These are phyloP conservation scores for Phortica variegata DNA, from an alignment of 1,140 invertebrate genomes.

Conservation along the genomic window DNA sequence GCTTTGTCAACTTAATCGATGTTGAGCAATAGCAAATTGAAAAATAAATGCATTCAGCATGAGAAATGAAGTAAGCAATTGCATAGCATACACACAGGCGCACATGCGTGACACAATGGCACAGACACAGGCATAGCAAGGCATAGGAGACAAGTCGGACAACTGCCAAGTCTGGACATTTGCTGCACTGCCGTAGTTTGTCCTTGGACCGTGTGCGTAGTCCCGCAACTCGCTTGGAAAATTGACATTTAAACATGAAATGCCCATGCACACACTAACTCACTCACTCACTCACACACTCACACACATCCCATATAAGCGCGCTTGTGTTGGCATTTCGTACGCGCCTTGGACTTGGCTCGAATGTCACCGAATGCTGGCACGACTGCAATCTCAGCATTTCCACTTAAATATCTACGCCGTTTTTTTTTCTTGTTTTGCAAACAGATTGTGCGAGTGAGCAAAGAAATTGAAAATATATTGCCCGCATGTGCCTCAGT, in stretches of 20 bases:
- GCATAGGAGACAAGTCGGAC: slow-evolving; percentile 13
- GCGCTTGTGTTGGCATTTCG: neutral
- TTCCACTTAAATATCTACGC: slow-evolving; percentile 39
- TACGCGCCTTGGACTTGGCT: neutral
- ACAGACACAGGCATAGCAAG: neutral
- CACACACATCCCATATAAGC: neutral
- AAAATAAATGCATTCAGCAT: slow-evolving; percentile 8
- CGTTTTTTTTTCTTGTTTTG: slow-evolving; percentile 20
- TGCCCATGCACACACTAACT: slow-evolving; percentile 19
- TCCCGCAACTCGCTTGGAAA: slow-evolving; percentile 23
- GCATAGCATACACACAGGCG: too few relatives aligned
- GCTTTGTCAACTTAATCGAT: too few relatives aligned
- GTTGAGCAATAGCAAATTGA: neutral
- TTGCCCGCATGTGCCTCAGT: slow-evolving; percentile 11
- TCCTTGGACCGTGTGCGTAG: slow-evolving; percentile 9
- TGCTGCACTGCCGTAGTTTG: slow-evolving; percentile 37
- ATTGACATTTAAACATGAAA: slow-evolving; percentile 55
- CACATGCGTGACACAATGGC: too few relatives aligned
- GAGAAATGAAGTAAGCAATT: slow-evolving; percentile 1
- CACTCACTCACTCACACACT: neutral
- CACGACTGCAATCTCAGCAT: slow-evolving; percentile 43
- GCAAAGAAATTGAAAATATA: slow-evolving; percentile 51
- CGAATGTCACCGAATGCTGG: slow-evolving; percentile 27
- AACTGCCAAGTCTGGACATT: slow-evolving; percentile 5
- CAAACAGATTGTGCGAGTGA: neutral